phyloP scores from a whole-genome alignment of 1,140 invertebrate genomes.

The Melitaea cinxia region DNA sequence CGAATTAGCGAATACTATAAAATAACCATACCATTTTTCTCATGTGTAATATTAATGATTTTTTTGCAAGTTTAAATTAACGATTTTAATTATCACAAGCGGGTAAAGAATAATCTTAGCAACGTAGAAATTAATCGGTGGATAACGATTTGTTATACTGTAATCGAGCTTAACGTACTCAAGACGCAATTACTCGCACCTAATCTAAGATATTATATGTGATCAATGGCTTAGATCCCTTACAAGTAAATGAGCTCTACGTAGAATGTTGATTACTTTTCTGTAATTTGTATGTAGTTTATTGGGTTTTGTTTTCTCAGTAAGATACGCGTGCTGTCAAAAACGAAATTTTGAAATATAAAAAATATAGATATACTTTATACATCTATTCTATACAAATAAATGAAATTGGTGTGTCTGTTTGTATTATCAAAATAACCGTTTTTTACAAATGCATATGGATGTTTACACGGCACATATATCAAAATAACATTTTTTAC shows the following conservation, averaged over 20 bases:
- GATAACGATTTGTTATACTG: slow-evolving; percentile 43
- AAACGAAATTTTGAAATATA: no score
- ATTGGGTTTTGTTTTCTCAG: not conserved
- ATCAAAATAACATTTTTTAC: no score
- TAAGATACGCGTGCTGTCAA: no score
- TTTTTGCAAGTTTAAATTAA: slow-evolving; percentile 34
- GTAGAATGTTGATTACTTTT: slow-evolving; percentile 10
- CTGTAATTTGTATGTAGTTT: slow-evolving; percentile 1
- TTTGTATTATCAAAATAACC: no score
- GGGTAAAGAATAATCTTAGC: slow-evolving; percentile 35
- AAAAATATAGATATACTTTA: no score
- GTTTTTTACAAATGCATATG: no score
- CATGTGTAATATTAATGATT: not conserved
- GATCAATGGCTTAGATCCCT: not conserved
- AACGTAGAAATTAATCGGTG: slow-evolving; percentile 34
- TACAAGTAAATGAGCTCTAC: not conserved
- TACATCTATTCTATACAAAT: no score
- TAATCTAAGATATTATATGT: slow-evolving; percentile 15
- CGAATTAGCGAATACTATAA: no score
- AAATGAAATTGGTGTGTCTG: no score
- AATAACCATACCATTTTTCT: no score
- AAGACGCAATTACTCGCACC: slow-evolving; percentile 21
- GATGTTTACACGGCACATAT: no score
- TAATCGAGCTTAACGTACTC: slow-evolving; percentile 34
- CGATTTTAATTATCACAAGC: slow-evolving; percentile 28